These are phyloP conservation scores for Coregonus ussuriensis DNA, from an alignment of 2,797 vertebrate genomes.

Conservation along the genomic window DNA sequence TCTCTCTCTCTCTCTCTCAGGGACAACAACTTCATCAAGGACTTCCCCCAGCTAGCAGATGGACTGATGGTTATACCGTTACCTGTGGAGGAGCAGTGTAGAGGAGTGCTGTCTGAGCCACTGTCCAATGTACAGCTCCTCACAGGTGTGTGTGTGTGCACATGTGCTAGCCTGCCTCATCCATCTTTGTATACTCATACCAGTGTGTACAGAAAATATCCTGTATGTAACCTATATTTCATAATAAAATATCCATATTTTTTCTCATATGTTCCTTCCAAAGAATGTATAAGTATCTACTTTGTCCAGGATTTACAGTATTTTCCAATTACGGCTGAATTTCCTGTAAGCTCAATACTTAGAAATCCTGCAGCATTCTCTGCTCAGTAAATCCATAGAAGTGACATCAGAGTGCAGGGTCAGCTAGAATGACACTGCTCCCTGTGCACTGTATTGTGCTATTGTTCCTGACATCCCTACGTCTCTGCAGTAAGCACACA, in stretches of 20 bases:
- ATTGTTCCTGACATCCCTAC: neutral
- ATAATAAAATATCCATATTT: no score
- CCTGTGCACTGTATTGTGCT: neutral
- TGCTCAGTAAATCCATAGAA: neutral
- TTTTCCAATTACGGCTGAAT: no score
- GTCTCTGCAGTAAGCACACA: neutral
- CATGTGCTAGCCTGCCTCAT: no score
- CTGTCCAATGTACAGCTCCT: constrained; percentile 90
- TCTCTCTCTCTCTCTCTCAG: constrained; percentile 62
- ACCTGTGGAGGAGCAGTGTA: constrained; percentile 95
- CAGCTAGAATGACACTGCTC: neutral
- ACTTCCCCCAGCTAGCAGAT: constrained; percentile 94
- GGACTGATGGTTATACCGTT: constrained; percentile 94
- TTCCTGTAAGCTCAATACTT: neutral
- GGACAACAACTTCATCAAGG: constrained; percentile 98
- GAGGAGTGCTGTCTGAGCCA: constrained; percentile 93
- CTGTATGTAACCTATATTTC: no score
- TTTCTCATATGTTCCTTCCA: no score
- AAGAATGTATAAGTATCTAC: no score
- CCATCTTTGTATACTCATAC: no score
- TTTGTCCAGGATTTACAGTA: no score
- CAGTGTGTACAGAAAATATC: no score
- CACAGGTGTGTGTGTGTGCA: constrained; percentile 69
- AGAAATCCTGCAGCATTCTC: neutral
- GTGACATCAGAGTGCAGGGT: neutral